Base-by-base conservation (phyloP, 1,140 invertebrate species). In the Microvelia longipes region DNA sequence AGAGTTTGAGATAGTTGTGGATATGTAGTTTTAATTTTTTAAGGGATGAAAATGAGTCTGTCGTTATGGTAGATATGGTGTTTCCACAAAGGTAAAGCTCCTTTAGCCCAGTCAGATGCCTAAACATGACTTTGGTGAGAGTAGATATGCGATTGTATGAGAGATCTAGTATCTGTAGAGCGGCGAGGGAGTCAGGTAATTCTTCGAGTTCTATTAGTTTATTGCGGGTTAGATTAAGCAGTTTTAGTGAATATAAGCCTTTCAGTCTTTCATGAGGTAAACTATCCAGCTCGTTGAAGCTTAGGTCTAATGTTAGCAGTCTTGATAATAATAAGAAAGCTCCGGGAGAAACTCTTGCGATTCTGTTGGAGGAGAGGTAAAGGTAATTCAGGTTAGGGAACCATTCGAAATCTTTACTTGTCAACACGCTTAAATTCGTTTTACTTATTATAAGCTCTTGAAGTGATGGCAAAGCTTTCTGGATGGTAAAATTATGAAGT, bases 391-490 rank as follows among this genome's bases (percentile, higher is more conserved):
- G 80, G 0, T 86, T 85, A 1, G 90, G 88, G 74, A 94, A 94
- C 19, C 89, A 85, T 75, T 91, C 87, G 75, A 96, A 94, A 75
- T 94, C 93, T 75, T 89, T 90, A 64, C 90, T 91, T 0, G 91
- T 92, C 1, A 96, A 83, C 67, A 94, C 88, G 1, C 86, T 90
- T 15, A 95, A 80, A 77, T 94, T 94, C 0, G 92, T 94, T 27
- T 85, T 83, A 64, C 86, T 88, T 68, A 94, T 88, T 75, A 90
- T 87, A 5, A 95, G 82, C 78, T 92, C 90, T 77, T 91, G 86
- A 0, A 94, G 81, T 0, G 70, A 30, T 1, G 70, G 73, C 62
- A 75, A 78, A 61, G 68, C 61, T 66, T 30, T 69, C n/a, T 61
- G 60, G 26, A 72, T n/a, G 88, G 87, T 5, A 72, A 84, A 79